Conservation (phyloP, 1,140 invertebrate genomes). For the Mylabris phalerata region DNA sequence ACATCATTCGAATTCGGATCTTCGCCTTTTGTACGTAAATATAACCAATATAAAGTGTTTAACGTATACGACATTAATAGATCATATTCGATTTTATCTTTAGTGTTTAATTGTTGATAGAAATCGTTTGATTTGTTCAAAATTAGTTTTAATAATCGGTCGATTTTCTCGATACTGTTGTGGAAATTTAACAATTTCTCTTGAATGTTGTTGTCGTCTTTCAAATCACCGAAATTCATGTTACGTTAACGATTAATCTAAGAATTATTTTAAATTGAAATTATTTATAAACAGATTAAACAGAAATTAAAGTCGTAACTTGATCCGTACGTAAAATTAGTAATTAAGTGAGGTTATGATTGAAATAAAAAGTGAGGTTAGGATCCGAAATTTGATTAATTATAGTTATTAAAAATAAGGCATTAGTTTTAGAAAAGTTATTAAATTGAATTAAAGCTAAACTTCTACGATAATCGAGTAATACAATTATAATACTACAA, state of each 20-base stretch:
- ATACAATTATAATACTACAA: too few species aligned
- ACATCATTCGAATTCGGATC: conserved; percentile 50
- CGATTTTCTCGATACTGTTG: conserved; percentile 46
- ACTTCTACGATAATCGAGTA: neutral
- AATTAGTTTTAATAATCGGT: conserved; percentile 43
- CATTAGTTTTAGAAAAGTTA: too few species aligned
- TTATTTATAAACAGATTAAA: too few species aligned
- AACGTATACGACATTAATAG: conserved; percentile 51
- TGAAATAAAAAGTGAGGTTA: too few species aligned
- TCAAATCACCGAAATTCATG: conserved; percentile 43
- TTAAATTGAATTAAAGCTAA: too few species aligned
- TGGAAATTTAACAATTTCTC: conserved; percentile 47
- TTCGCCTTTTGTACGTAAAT: conserved; percentile 49
- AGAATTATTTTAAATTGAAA: too few species aligned
- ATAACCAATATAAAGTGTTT: conserved; percentile 55
- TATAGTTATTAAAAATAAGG: too few species aligned
- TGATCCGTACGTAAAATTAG: too few species aligned
- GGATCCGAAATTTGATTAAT: too few species aligned
- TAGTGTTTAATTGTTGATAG: conserved; percentile 43
- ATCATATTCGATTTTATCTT: conserved; percentile 54
- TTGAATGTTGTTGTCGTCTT: conserved; percentile 43
- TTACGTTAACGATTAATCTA: neutral
- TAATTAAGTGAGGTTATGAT: too few species aligned
- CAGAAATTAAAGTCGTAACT: too few species aligned
- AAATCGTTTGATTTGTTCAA: conserved; percentile 41